Percentiles rank a stretch among this genome's conserved stretches.
Conservation (phyloP, 2,888 invertebrate species). For the Pandemis corylana region DNA sequence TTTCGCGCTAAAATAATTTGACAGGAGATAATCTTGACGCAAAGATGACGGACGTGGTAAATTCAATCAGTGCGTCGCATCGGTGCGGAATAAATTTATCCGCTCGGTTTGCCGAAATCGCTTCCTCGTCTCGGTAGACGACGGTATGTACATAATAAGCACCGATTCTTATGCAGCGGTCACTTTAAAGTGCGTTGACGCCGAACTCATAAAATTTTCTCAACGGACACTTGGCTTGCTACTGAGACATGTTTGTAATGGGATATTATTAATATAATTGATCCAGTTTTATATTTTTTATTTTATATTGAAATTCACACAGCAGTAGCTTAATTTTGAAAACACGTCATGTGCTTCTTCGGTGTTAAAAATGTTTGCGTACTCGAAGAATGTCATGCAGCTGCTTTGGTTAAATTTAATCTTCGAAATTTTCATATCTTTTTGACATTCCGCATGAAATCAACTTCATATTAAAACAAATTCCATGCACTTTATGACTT, state of each 20-base stretch:
- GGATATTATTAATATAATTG: constrained; percentile 21
- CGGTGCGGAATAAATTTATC: constrained; percentile 46
- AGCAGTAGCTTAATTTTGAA: not conserved
- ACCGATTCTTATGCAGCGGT: constrained; percentile 16
- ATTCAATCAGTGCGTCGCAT: constrained; percentile 45
- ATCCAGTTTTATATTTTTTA: constrained; percentile 6
- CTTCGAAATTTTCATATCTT: too few species aligned
- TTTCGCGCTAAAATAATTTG: constrained; percentile 39
- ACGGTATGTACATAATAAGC: constrained; percentile 34
- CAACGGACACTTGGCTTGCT: constrained; percentile 8
- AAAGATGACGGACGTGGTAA: constrained; percentile 42
- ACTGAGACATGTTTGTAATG: constrained; percentile 20
- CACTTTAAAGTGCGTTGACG: constrained; percentile 7
- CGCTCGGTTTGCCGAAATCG: constrained; percentile 44
- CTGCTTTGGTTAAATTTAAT: too few species aligned
- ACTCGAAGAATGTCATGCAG: not conserved
- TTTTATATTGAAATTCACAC: not conserved
- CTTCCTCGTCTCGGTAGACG: constrained; percentile 37
- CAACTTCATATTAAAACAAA: too few species aligned
- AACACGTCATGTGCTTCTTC: not conserved
- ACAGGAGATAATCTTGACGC: constrained; percentile 40
- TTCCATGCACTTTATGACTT: too few species aligned
- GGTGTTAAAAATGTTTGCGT: not conserved
- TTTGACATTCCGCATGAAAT: too few species aligned
- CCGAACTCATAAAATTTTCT: constrained; percentile 25